phyloP scores from a whole-genome alignment of 1,140 invertebrate genomes.

The Anastrepha ludens region DNA sequence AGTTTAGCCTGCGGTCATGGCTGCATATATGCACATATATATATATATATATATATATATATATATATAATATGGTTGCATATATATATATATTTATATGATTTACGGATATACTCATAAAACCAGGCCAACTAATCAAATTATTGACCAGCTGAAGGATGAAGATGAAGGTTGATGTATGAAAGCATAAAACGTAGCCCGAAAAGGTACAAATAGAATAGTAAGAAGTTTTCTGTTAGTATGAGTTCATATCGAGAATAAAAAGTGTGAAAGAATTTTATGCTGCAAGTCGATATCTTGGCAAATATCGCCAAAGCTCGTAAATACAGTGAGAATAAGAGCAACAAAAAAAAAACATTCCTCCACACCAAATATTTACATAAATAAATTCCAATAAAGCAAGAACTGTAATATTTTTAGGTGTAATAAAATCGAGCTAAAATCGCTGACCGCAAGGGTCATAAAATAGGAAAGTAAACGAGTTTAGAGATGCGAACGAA shows the following conservation, averaged over 20 bases:
- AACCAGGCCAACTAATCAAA: not conserved
- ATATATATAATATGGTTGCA: too few species aligned
- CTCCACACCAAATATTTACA: not conserved
- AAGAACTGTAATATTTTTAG: not conserved
- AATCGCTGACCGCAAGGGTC: not conserved
- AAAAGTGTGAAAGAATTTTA: not conserved
- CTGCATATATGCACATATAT: not conserved
- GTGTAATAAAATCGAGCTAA: not conserved
- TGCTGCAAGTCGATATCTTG: not conserved
- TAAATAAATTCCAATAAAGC: constrained; percentile 23
- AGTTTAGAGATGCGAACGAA: not conserved
- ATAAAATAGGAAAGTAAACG: constrained; percentile 7
- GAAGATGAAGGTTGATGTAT: too few species aligned
- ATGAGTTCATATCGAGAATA: too few species aligned
- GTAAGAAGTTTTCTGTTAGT: too few species aligned
- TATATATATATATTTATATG: too few species aligned
- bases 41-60: not conserved
- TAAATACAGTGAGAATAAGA: not conserved
- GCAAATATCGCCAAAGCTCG: not conserved
- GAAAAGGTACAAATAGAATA: too few species aligned
- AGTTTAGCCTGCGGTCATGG: too few species aligned
- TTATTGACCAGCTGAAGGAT: not conserved
- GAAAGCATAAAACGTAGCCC: too few species aligned
- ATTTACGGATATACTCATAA: not conserved
- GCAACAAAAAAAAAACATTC: not conserved